Evolutionary conservation across 2,888 invertebrate species (phyloP).

Genomic region (Thymelicus sylvestris): DNA sequence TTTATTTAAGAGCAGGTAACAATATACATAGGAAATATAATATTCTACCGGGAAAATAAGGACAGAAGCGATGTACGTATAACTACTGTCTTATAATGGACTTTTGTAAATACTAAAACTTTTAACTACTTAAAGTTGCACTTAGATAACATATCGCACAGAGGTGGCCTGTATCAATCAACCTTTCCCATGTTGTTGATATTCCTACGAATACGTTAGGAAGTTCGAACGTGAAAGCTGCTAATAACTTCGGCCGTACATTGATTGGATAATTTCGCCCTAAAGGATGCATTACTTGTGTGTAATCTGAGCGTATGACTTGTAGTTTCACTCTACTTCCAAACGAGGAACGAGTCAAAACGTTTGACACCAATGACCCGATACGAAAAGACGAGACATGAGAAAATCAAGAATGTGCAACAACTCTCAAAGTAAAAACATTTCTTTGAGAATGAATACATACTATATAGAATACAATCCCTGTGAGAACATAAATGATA

Average conservation of each 20-base stretch:
- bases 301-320: conserved; percentile 1
- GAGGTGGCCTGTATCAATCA: too few species aligned
- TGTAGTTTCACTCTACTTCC: conserved; percentile 15
- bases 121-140: too few species aligned
- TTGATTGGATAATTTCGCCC: conserved; percentile 34
- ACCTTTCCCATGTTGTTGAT: neutral
- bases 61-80: too few species aligned
- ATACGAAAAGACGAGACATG: conserved; percentile 9
- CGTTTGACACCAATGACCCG: conserved; percentile 25
- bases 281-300: conserved; percentile 27
- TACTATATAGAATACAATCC: too few species aligned
- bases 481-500: too few species aligned
- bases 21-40: too few species aligned
- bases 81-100: too few species aligned
- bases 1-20: too few species aligned
- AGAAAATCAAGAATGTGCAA: neutral
- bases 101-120: too few species aligned
- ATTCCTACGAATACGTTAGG: neutral
- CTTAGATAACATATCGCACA: too few species aligned
- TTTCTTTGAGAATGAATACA: too few species aligned
- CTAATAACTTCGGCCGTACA: conserved; percentile 13
- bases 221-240: conserved; percentile 18
- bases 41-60: too few species aligned
- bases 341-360: conserved; percentile 11
- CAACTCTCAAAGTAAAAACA: neutral